Base-by-base conservation (phyloP, 1,140 invertebrate species). In the Eupeodes corollae region DNA sequence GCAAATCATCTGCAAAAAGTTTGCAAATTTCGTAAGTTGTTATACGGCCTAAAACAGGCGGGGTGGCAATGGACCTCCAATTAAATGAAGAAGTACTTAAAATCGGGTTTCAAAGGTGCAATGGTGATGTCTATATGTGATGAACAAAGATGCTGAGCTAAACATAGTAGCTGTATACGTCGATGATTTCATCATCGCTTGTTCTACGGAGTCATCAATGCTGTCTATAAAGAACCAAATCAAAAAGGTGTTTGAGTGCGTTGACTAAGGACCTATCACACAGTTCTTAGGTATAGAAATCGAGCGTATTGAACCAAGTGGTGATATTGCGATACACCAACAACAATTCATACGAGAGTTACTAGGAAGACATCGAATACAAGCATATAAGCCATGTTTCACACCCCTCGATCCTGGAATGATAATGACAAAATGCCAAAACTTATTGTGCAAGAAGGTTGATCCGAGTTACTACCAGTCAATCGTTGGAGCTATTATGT, bases 41-140 rank as follows among this genome's bases (percentile, higher is more conserved):
- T 63, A 3, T 58, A 63, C 49, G 58, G 61, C 3, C 38, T 64
- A n/a, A 64, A 59, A 44, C 56, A 60, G 48, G 49, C 59, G n/a
- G 51, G 52, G 8, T 48, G 54, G 39, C 44, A 41, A n/a, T 59
- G 59, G 59, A 63, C 60, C 37, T 26, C 5, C 13, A 37, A 37
- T 16, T 37, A 6, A 37, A 37, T 37, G 13, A 37, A 37, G 35
- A 14, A 6, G 3, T 37, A 10, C 13, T 5, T 3, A 16, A 37
- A 37, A 37, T 37, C 6, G 35, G 35, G 6, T 37, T 37, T 37
- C 3, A 5, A 11, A n/a, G 15, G 35, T 37, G 35, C 35, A 37
- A 16, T 11, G 15, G 35, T 11, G 35, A 37, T 37, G 35, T 37
- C 35, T 37, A 11, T 37, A 37, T 16, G 3, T 14, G 3, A 37